Conservation (phyloP, 2,888 invertebrate species). For the Drosophila kokeensis region DNA sequence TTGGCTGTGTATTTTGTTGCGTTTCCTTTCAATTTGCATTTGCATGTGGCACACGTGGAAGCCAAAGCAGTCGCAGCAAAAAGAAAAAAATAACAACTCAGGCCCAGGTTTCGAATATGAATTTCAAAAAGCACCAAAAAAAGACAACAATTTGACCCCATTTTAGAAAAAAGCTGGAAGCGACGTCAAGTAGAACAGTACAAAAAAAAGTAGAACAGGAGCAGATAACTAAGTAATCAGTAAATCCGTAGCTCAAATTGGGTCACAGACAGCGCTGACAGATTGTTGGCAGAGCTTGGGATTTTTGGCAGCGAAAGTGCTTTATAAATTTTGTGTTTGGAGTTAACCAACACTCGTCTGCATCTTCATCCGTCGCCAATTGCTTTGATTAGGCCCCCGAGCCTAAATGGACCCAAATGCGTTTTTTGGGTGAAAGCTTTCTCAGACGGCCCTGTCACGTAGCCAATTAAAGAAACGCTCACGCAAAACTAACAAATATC, state of each 20-base stretch:
- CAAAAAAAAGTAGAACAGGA: background rate
- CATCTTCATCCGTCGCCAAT: conserved; percentile 27
- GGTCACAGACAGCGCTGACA: conserved; percentile 37
- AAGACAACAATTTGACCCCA: conserved; percentile 62
- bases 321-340: conserved; percentile 9
- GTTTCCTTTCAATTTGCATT: conserved; percentile 38
- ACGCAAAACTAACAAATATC: conserved; percentile 65
- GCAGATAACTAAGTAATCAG: conserved; percentile 2
- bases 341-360: conserved; percentile 10
- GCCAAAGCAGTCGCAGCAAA: conserved; percentile 45
- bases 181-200: conserved; percentile 12
- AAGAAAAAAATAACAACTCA: conserved; percentile 12
- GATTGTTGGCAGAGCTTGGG: conserved; percentile 15
- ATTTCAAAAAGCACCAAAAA: conserved; percentile 28
- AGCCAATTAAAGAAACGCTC: conserved; percentile 63
- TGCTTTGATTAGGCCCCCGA: conserved; percentile 54
- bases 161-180: conserved; percentile 45
- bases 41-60: conserved; percentile 43
- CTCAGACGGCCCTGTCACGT: conserved; percentile 51
- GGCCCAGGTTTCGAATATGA: conserved; percentile 47
- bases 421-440: conserved; percentile 51
- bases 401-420: conserved; percentile 17
- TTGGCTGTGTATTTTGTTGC: conserved; percentile 11
- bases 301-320: conserved; percentile 45
- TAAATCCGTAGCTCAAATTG: conserved; percentile 21